phyloP scores from a whole-genome alignment of 1,140 invertebrate genomes.

The Melanaphis sacchari region DNA sequence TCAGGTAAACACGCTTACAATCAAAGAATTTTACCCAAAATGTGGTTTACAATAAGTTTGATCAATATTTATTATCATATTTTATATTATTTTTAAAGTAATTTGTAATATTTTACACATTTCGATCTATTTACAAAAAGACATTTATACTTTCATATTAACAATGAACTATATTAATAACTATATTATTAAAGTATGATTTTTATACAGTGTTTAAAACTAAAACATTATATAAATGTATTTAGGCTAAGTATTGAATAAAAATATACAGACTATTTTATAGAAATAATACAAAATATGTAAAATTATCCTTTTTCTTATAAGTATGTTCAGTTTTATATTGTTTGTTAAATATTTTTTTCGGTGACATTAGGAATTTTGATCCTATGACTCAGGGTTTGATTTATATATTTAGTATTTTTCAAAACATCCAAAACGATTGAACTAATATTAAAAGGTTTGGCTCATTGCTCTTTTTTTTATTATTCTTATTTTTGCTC shows the following conservation, averaged over 20 bases:
- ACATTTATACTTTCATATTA: not conserved
- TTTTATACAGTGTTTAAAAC: too few species aligned
- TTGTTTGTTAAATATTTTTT: not conserved
- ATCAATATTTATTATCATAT: slow-evolving; percentile 45
- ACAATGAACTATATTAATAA: not conserved
- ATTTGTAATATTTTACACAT: not conserved
- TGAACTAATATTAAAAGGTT: slow-evolving; percentile 28
- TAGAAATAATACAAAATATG: not conserved
- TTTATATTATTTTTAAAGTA: not conserved
- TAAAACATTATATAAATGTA: not conserved
- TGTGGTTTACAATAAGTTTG: not conserved
- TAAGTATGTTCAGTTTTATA: not conserved
- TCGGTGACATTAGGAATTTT: not conserved
- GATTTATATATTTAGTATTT: slow-evolving; percentile 19
- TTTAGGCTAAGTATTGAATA: not conserved
- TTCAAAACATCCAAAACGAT: not conserved
- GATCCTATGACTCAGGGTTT: not conserved
- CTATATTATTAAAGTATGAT: too few species aligned
- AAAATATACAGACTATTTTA: not conserved
- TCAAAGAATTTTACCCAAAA: not conserved
- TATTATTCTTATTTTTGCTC: slow-evolving; percentile 41
- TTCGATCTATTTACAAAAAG: not conserved
- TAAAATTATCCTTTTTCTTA: not conserved
- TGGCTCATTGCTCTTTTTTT: not conserved
- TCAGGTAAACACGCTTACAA: not conserved